Conservation (phyloP, 2,888 invertebrate species). For the Drosophila differens region DNA sequence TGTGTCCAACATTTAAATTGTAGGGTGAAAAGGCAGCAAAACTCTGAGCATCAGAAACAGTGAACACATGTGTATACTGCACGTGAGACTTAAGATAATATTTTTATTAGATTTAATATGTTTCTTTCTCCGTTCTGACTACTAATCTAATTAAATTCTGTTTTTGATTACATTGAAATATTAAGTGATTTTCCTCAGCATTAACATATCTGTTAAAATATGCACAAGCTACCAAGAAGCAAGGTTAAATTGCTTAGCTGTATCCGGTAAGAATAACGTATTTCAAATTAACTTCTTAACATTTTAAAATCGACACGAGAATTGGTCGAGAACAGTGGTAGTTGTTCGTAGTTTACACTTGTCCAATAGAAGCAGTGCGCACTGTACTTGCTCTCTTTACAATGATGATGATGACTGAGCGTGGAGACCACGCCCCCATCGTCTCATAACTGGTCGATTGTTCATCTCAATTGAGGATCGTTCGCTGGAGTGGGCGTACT, state of each 20-base stretch:
- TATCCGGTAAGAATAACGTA: not conserved
- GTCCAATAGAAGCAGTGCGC: not conserved
- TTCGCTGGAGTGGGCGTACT: constrained; percentile 45
- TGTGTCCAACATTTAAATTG: not conserved
- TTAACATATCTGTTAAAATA: not conserved
- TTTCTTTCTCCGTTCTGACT: not conserved
- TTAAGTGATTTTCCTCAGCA: not conserved
- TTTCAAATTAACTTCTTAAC: not conserved
- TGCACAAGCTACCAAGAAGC: not conserved
- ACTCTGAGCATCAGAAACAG: constrained; percentile 18
- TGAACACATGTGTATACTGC: constrained; percentile 5
- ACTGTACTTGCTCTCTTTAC: constrained; percentile 25
- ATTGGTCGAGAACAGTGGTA: not conserved
- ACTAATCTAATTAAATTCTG: not conserved
- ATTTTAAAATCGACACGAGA: not conserved
- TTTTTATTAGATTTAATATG: not conserved
- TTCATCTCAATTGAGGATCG: constrained; percentile 10
- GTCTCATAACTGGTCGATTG: constrained; percentile 33
- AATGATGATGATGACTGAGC: not conserved
- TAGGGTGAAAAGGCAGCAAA: constrained; percentile 7
- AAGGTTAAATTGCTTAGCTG: not conserved
- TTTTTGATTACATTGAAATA: not conserved
- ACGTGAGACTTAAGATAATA: not conserved
- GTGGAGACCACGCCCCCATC: constrained; percentile 33
- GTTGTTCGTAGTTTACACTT: not conserved